Conservation (phyloP, 53 echinoderm and acorn worm species). For the Pentamera pediparva region DNA sequence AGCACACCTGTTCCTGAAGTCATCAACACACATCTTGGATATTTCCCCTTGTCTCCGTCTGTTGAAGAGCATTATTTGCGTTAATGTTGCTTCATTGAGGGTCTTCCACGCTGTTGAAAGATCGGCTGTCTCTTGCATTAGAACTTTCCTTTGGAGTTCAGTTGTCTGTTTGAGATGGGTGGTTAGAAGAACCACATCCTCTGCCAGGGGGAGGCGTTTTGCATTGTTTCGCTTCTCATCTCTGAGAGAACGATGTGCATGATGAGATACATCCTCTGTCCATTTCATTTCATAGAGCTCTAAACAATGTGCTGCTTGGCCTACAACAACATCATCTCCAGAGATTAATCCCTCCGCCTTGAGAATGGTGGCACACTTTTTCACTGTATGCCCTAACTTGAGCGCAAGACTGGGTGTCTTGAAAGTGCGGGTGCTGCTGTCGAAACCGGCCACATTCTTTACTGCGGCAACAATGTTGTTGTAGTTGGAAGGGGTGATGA, state of each 20-base stretch:
- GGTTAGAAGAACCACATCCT: conserved; percentile 32
- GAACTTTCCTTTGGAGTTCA: conserved; percentile 33
- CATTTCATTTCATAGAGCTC: conserved; percentile 47
- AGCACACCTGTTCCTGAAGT: conserved; percentile 28
- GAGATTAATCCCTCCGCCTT: not conserved
- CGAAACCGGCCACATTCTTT: conserved; percentile 52
- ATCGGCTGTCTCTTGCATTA: conserved; percentile 1
- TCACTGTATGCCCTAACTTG: conserved; percentile 57
- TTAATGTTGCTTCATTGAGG: conserved; percentile 50
- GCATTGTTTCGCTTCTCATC: conserved; percentile 30
- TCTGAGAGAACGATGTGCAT: conserved; percentile 36
- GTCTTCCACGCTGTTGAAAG: conserved; percentile 40
- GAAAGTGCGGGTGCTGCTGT: conserved; percentile 35
- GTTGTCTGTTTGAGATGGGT: conserved; percentile 38
- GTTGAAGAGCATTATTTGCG: conserved; percentile 57
- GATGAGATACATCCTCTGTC: conserved; percentile 36
- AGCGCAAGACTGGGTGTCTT: conserved; percentile 51
- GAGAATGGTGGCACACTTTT: conserved; percentile 27
- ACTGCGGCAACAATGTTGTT: conserved; percentile 48
- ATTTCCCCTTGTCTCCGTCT: conserved; percentile 51
- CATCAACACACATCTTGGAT: conserved; percentile 45
- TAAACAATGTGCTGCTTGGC: conserved; percentile 16
- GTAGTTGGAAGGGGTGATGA: conserved; percentile 52
- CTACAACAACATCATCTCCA: not conserved
- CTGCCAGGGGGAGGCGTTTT: conserved; percentile 38